phyloP scores from a whole-genome alignment of 64 coral and sea anemone species.

The Stichodactyla helianthus region DNA sequence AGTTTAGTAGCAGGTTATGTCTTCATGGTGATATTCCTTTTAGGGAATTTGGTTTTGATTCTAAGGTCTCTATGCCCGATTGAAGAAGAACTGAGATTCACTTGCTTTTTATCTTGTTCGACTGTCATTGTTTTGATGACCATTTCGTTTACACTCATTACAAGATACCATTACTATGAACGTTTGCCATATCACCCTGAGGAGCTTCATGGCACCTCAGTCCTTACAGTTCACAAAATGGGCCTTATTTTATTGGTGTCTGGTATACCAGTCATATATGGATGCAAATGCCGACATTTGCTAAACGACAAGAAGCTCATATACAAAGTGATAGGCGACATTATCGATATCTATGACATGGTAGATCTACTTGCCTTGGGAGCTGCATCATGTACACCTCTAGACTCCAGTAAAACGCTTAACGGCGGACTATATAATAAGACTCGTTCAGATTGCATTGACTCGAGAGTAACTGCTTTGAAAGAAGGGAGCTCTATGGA shows the following conservation, averaged over 20 bases:
- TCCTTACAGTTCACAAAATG: background rate
- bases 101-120: background rate
- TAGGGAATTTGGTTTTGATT: background rate
- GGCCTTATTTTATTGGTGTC: background rate
- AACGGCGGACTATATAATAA: background rate
- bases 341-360: slow-evolving; percentile 15
- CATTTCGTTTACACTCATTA: background rate
- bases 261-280: slow-evolving; percentile 4
- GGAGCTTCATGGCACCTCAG: background rate
- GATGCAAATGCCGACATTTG: background rate
- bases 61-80: background rate
- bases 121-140: background rate
- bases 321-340: background rate
- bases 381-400: background rate
- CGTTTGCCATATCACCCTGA: background rate
- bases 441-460: background rate
- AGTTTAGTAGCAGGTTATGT: background rate
- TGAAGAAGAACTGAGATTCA: background rate
- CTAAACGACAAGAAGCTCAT: background rate
- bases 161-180: background rate
- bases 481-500: background rate
- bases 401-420: background rate
- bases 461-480: background rate
- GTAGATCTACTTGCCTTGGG: background rate
- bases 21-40: background rate